A percentile compares a stretch with the other conserved stretches of the same genome.
These are phyloP conservation scores for Brachionus asplanchnoidis DNA, from an alignment of 1,140 invertebrate species.

Conservation along the genomic window DNA sequence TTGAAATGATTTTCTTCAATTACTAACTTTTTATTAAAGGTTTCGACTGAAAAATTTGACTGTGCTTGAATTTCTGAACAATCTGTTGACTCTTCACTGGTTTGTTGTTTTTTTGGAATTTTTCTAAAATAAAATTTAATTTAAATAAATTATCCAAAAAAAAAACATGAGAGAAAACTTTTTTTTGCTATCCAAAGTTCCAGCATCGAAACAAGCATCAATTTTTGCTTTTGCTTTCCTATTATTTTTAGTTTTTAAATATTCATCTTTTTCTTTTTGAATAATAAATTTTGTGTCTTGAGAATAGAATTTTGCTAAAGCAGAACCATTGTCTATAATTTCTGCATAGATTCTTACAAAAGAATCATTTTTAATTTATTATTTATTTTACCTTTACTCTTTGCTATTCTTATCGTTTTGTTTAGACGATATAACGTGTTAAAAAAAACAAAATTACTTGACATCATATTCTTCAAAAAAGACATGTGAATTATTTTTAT, in stretches of 20 bases:
- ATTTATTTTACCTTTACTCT: no score
- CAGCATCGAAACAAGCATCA: conserved; percentile 18
- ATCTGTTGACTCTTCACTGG: neutral
- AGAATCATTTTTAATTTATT: no score
- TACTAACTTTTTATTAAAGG: neutral
- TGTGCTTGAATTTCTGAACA: neutral
- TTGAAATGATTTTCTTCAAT: conserved; percentile 32
- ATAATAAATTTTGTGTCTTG: conserved; percentile 61
- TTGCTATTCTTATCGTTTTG: no score
- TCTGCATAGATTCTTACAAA: conserved; percentile 36
- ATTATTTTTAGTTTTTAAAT: conserved; percentile 50
- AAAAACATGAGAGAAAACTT: no score
- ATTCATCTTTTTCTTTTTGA: conserved; percentile 57
- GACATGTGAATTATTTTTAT: no score
- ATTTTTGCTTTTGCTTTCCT: conserved; percentile 17
- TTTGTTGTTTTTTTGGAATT: neutral
- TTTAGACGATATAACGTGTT: no score
- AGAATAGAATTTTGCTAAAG: conserved; percentile 61
- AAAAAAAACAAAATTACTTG: no score
- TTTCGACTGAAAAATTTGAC: neutral
- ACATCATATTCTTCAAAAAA: no score
- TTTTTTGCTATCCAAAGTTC: neutral
- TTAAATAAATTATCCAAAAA: neutral
- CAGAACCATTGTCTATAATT: conserved; percentile 61
- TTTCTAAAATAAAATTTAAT: neutral